phyloP scores from a whole-genome alignment of 2,113 vertebrate species.

The Myotis yumanensis region DNA sequence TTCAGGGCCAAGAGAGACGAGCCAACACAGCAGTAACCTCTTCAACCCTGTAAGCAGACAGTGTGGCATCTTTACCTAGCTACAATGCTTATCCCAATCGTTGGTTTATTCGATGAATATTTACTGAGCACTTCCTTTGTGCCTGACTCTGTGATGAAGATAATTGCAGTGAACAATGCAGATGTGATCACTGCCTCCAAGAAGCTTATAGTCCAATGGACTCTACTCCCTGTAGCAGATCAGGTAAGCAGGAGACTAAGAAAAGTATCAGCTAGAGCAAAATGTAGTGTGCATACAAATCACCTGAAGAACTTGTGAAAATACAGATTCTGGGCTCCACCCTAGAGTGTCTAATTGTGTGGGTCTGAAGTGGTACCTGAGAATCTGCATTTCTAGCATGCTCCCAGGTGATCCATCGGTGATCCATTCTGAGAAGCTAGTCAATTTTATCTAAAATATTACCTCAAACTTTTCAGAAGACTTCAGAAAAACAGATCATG shows the following conservation, averaged over 20 bases:
- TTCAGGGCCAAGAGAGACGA: not conserved
- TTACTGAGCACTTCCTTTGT: not conserved
- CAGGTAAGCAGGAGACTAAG: not conserved
- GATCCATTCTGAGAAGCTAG: not conserved
- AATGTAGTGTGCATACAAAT: not conserved
- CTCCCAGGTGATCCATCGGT: not conserved
- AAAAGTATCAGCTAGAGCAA: not conserved
- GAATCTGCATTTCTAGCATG: not conserved
- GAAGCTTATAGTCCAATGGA: not conserved
- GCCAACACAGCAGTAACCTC: not conserved
- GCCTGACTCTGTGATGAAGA: not conserved
- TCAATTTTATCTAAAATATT: conserved; percentile 19
- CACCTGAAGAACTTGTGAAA: not conserved
- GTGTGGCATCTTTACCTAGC: not conserved
- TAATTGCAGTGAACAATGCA: not conserved
- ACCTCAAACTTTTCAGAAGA: conserved; percentile 16
- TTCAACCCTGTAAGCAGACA: not conserved
- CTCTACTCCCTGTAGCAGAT: not conserved
- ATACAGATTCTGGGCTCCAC: not conserved
- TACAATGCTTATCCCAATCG: not conserved
- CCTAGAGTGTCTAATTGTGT: not conserved
- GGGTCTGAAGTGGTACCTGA: not conserved
- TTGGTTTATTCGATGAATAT: not conserved
- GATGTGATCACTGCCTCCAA: not conserved
- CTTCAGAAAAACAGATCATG: conserved; percentile 41